Evolutionary conservation across 1,140 invertebrate genomes (phyloP), one percentile per base, ranked within the genome.

Genomic region (Heliconius eleuchia): DNA sequence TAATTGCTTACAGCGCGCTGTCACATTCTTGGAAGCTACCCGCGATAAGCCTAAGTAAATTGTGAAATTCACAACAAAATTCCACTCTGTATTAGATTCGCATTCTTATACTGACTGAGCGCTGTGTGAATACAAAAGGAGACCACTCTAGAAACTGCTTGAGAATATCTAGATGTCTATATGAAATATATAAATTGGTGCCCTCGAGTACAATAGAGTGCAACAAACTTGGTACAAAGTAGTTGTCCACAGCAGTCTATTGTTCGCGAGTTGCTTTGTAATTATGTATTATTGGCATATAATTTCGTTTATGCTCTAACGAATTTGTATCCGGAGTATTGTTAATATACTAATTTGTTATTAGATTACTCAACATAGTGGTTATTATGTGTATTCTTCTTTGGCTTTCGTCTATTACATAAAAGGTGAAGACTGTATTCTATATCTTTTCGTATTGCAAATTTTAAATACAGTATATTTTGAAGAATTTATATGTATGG

Each of bases 161-260:
- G 34, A 75, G 55, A 75, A 75, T 55, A 27, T 60, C 74, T 66
- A 75, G 74, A 75, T 66, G 74, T 75, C 57, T 75, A 75, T 75
- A 75, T 75, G 74, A 75, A 74, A 74, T 66, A 50, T 74, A 75
- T 66, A 75, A 75, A 75, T 75, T 75, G 74, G 55, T 37, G 16
- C 57, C 37, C 73, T 30, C 27, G 27, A 57, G 55, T 75, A 75
- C 55, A 66, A 75, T 75, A 57, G 74, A 18, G 50, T 74, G 74
- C 34, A 46, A 76, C 74, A 70, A 76, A 76, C 74, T 76, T 76
- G 52, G n/a, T 30, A 27, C 74, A 27, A 70, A 70, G 74, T 76
- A 60, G 57, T 76, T 76, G 74, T 75, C 39, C 74, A 46, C 39
- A 76, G 37, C 66, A 7, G 55, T 71, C 74, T 42, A 71, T 50